Evolutionary conservation across 2,797 vertebrate genomes (phyloP), one percentile per base, ranked within the genome.

Genomic region (Hyperoplus immaculatus): DNA sequence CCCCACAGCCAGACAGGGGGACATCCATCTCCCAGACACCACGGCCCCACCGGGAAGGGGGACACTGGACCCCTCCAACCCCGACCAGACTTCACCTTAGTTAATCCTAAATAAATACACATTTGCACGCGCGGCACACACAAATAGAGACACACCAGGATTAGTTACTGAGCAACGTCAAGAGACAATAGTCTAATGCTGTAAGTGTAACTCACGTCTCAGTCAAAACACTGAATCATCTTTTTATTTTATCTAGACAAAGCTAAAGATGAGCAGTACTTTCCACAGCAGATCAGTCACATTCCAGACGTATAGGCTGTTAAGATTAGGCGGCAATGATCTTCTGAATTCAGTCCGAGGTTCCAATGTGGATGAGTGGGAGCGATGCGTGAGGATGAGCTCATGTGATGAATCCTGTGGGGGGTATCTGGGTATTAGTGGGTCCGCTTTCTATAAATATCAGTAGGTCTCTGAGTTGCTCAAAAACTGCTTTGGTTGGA

Each of bases 21-120:
- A 91, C 94, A 91, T 93, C 89, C 89, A 93, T 94, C 93, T 89
- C n/a, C n/a, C 89, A 93, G 94, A 94, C 94, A 91, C 69, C 73
- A 13, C 45, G 91, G 94, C 92, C 93, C 93, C 91, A 90, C 53
- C 11, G 12, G 62, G 63, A 29, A 29, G 29, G 72, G 79, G 81
- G 88, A 92, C 82, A 92, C 82, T 77, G 86, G 89, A 92, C 89
- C 92, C 91, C 87, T 87, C 78, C 56, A 56, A 64, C 67, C 29
- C 29, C 51, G 36, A 69, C 75, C 72, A 82, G 80, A 80, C 80
- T 73, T 89, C 74, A 82, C 86, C 87, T 85, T 72, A 80, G 85
- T 81, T 92, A 90, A 93, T 91, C 93, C 89, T 83, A 87, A 86
- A 56, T 86, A 79, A 81, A 86, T 71, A 88, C 82, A 91, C 82